phyloP scores from a whole-genome alignment of 2,797 vertebrate genomes.

The Microctenopoma stevenorrisi region DNA sequence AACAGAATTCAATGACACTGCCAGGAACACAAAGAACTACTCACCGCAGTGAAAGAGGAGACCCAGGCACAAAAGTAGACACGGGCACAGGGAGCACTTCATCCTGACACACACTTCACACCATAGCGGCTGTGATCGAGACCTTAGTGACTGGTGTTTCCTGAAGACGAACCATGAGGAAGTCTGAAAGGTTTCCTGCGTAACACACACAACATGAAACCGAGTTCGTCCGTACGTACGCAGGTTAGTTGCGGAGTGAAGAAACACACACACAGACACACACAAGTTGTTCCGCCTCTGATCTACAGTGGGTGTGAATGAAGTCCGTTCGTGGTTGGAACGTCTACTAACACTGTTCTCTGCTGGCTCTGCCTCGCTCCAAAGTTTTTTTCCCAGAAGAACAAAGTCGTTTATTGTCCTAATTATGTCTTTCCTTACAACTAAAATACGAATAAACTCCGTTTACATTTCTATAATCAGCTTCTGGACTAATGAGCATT shows the following conservation, averaged over 20 bases:
- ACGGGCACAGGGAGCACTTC: constrained; percentile 24
- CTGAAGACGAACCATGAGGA: constrained; percentile 41
- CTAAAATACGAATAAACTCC: background rate
- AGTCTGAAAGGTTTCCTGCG: constrained; percentile 52
- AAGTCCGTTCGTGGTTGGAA: too few species aligned
- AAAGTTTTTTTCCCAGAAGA: background rate
- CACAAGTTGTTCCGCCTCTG: too few species aligned
- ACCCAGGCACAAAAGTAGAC: constrained; percentile 59
- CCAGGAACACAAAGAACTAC: constrained; percentile 30
- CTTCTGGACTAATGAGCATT: fast-evolving
- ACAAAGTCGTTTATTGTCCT: background rate
- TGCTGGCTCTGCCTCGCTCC: background rate
- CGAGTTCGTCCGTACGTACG: background rate
- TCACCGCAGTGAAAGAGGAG: constrained; percentile 66
- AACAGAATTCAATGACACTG: background rate
- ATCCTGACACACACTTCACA: constrained; percentile 53
- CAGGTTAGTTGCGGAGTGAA: background rate
- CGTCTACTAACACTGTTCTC: background rate
- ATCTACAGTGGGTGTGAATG: too few species aligned
- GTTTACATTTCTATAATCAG: background rate
- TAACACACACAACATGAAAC: background rate
- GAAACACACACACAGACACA: too few species aligned
- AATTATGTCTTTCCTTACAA: background rate
- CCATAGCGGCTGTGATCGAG: background rate
- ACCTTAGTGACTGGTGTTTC: background rate